Evolutionary conservation across 1,140 invertebrate species (phyloP), one percentile per base, ranked within the genome.

Genomic region (Drosophila pseudoobscura): DNA sequence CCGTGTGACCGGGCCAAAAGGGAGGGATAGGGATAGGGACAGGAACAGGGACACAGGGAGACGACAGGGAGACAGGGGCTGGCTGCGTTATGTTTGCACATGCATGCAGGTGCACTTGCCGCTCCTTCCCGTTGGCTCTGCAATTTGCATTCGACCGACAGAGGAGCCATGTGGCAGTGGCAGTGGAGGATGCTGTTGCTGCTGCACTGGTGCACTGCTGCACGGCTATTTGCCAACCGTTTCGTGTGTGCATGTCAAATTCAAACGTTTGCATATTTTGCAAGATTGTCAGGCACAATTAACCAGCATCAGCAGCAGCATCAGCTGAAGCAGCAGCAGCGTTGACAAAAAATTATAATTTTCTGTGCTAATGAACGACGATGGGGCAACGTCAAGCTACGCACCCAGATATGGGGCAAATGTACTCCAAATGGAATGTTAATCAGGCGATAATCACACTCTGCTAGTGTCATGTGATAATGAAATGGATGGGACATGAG

Each of bases 241-340:
- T 85, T 85, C 82, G 83, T 85, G 82, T 85, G 82, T 85, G 82
- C 83, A 78, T 87, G 82, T 82, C 82, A 85, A 85, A 85, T 85
- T 85, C 82, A 85, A 85, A 80, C 82, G 82, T 87, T 85, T 85
- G 82, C 82, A 85, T 85, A 85, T 85, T 87, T 85, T 75, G 82
- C 78, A 85, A 85, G 82, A 85, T 87, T 87, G 78, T 71, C 83
- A 80, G 82, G 74, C 82, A 78, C 80, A 85, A 85, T 85, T 85
- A 85, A 85, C 80, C 82, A 80, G 79, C 82, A 85, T 80, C 80
- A 84, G 62, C 77, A 62, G 13, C 78, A 61, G 55, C 77, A 39
- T 4, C 58, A 51, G 8, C 68, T 29, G 24, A 44, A 46, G 8
- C 61, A 51, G 29, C 54, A 58, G 20, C 66, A 43, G 31, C 53